Conservation (phyloP, 2,797 vertebrate species). For the Enteromius treurensis region DNA sequence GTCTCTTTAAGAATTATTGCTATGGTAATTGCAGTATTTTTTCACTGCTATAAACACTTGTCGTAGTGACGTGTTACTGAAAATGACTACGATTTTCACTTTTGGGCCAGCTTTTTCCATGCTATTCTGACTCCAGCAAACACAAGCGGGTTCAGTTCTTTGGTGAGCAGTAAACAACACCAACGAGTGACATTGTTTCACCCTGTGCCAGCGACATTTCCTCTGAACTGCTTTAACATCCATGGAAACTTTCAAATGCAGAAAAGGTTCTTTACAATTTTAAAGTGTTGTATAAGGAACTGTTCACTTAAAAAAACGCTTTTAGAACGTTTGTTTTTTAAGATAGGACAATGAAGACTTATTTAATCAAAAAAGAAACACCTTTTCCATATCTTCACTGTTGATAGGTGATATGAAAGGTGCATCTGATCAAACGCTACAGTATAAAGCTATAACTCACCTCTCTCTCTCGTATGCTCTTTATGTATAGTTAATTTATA, state of each 20-base stretch:
- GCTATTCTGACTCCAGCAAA: slow-evolving; percentile 9
- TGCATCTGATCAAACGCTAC: background rate
- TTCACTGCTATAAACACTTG: slow-evolving; percentile 26
- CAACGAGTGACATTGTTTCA: slow-evolving; percentile 47
- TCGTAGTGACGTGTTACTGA: slow-evolving; percentile 2
- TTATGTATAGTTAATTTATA: no score
- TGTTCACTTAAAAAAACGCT: background rate
- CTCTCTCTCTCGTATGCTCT: no score
- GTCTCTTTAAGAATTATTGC: slow-evolving; percentile 31
- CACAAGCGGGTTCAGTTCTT: slow-evolving; percentile 65
- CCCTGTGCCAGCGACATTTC: slow-evolving; percentile 58
- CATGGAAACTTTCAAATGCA: background rate
- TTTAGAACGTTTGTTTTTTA: no score
- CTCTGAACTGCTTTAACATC: background rate
- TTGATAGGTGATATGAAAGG: background rate
- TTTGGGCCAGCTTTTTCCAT: slow-evolving; percentile 17
- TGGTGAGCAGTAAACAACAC: slow-evolving; percentile 60
- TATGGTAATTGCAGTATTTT: slow-evolving; percentile 25
- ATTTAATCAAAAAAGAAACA: no score
- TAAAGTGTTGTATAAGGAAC: no score
- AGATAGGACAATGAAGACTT: no score
- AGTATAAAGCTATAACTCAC: background rate
- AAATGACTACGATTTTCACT: slow-evolving; percentile 24
- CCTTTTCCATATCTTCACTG: background rate
- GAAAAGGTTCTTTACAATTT: background rate